Base-by-base conservation (phyloP, 2,888 invertebrate genomes). In the Acronicta psi region DNA sequence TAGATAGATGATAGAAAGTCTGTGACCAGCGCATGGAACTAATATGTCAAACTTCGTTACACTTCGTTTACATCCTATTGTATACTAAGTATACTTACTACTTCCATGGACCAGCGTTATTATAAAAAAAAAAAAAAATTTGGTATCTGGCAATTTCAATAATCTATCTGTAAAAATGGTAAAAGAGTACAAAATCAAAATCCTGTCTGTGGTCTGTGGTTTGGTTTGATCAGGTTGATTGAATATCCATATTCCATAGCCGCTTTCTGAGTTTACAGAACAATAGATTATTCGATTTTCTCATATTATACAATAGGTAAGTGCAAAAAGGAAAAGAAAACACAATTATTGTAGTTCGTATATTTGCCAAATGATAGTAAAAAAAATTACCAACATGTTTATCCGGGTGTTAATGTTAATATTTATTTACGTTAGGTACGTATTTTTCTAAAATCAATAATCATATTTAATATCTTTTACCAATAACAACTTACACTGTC, bases 241-340 rank as follows among this genome's bases (percentile, higher is more conserved):
- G 51, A 59, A 45, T 59, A 45, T 16, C 52, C 3, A 4, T 56
- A 57, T 17, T n/a, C n/a, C n/a, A n/a, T 20, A 53, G 66, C 58
- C 56, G 69, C 61, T 70, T 67, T 69, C 50, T 68, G 58, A 64
- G 52, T 69, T 62, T 55, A 55, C 23, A 54, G 40, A 56, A 51
- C 47, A 56, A 47, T 44, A 68, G 13, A 41, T 6, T 42, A 47
- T 47, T 54, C 40, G 31, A 59, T 54, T 43, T 71, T 40, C 43
- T 14, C 25, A 47, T 51, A n/a, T 20, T 38, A 51, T 59, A 5
- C 43, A 59, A 41, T 71, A 54, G 50, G 67, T 59, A 38, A 68
- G 67, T 51, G 14, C 9, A 34, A 37, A n/a, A 41, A 16, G 11
- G 6, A 8, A 17, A 38, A 6, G 25, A 37, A 46, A 40, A 36